Evolutionary conservation across 2,113 vertebrate genomes (phyloP).

Genomic region (Taxidea taxus): DNA sequence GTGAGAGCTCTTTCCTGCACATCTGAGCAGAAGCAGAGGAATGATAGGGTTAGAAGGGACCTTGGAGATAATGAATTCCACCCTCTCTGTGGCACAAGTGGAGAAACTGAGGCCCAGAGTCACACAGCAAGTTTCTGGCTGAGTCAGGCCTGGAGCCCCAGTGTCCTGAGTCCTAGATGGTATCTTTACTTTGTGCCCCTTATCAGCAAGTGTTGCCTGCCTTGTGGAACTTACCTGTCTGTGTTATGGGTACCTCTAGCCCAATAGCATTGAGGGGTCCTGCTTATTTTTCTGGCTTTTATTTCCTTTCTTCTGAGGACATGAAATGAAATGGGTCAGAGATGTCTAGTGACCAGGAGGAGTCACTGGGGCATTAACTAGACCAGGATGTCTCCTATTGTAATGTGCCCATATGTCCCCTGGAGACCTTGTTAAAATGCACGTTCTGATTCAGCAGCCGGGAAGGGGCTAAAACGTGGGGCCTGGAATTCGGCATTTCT

Average conservation of each 20-base stretch:
- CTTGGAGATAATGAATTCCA: background rate
- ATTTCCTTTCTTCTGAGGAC: background rate
- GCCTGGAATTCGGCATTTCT: background rate
- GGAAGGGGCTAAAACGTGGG: background rate
- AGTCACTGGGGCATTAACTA: background rate
- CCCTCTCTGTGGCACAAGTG: background rate
- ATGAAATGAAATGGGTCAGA: background rate
- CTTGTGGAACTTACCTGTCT: background rate
- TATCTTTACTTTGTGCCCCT: background rate
- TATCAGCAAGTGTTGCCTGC: background rate
- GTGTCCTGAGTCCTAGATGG: background rate
- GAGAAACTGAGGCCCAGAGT: slow-evolving; percentile 9
- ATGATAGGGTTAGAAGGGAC: background rate
- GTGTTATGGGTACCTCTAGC: background rate
- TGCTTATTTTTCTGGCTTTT: background rate
- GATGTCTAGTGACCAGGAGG: background rate
- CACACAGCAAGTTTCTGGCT: background rate
- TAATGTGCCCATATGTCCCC: background rate
- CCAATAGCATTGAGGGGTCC: background rate
- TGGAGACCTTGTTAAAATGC: background rate
- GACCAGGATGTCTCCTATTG: background rate
- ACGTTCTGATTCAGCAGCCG: background rate
- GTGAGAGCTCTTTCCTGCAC: background rate
- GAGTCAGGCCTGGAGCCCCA: background rate
- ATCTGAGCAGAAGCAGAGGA: background rate